These are phyloP conservation scores for Naja naja DNA, from an alignment of 2,113 vertebrate genomes.

Conservation along the genomic window DNA sequence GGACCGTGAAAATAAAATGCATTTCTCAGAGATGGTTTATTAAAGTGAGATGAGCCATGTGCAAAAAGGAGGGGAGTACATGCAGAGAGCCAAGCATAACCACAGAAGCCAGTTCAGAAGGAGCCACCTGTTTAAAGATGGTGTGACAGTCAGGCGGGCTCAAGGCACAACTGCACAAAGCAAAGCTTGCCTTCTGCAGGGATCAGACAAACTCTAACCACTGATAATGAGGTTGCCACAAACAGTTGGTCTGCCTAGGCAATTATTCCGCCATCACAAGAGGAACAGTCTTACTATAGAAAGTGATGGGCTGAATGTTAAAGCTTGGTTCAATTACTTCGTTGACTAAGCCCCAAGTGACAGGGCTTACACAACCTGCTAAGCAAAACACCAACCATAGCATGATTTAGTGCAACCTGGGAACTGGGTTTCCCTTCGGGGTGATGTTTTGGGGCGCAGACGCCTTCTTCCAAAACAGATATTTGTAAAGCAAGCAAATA, in stretches of 20 bases:
- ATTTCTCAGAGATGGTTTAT: neutral
- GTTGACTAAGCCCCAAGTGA: neutral
- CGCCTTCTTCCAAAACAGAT: neutral
- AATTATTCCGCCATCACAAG: neutral
- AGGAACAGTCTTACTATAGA: neutral
- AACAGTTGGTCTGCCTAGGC: neutral
- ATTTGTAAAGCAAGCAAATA: slow-evolving; percentile 39
- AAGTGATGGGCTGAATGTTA: neutral
- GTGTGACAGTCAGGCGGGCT: neutral
- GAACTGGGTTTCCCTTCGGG: neutral
- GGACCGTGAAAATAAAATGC: neutral
- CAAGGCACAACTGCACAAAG: neutral
- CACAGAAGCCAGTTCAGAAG: neutral
- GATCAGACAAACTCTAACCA: neutral
- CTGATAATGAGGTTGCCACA: neutral
- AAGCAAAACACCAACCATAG: neutral
- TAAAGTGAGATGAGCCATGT: neutral
- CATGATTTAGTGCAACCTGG: neutral
- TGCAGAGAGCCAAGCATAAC: neutral
- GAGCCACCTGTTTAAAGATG: neutral
- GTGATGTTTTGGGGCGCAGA: neutral
- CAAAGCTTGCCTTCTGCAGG: neutral
- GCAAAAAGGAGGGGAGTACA: neutral
- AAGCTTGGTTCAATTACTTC: neutral
- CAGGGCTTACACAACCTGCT: neutral